Evolutionary conservation across 2,113 vertebrate species (phyloP).

Genomic region (Tragelaphus strepsiceros): DNA sequence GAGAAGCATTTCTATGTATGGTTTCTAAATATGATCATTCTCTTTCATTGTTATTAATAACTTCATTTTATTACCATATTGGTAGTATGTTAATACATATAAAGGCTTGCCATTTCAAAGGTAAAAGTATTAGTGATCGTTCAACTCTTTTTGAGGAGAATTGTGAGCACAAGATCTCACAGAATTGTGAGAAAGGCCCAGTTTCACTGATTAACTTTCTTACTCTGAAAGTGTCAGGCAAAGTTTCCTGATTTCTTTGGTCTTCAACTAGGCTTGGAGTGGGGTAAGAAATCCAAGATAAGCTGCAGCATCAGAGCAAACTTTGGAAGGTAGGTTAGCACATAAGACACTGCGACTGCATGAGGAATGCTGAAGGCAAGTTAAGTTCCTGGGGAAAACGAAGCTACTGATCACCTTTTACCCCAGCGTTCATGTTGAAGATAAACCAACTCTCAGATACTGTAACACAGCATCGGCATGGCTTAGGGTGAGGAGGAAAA

Average conservation of each 20-base stretch:
- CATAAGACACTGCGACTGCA: background rate
- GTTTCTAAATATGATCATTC: background rate
- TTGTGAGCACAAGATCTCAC: background rate
- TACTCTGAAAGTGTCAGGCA: background rate
- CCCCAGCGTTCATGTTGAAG: slow-evolving; percentile 14
- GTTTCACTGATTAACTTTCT: background rate
- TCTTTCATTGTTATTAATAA: background rate
- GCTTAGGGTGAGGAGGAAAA: background rate
- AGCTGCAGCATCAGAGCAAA: background rate
- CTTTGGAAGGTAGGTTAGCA: background rate
- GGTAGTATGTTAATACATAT: background rate
- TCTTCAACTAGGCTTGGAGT: background rate
- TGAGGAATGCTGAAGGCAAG: background rate
- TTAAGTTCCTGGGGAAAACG: background rate
- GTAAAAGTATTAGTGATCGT: background rate
- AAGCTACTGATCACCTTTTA: slow-evolving; percentile 45
- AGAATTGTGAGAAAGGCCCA: background rate
- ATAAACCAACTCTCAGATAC: slow-evolving; percentile 22
- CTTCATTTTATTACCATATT: background rate
- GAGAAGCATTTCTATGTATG: background rate
- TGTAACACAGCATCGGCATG: background rate
- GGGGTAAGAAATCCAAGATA: background rate
- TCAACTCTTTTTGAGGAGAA: background rate
- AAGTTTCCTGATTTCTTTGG: background rate
- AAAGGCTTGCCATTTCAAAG: background rate